Conservation (phyloP, 2,797 vertebrate species). For the Chloroceryle amazona region DNA sequence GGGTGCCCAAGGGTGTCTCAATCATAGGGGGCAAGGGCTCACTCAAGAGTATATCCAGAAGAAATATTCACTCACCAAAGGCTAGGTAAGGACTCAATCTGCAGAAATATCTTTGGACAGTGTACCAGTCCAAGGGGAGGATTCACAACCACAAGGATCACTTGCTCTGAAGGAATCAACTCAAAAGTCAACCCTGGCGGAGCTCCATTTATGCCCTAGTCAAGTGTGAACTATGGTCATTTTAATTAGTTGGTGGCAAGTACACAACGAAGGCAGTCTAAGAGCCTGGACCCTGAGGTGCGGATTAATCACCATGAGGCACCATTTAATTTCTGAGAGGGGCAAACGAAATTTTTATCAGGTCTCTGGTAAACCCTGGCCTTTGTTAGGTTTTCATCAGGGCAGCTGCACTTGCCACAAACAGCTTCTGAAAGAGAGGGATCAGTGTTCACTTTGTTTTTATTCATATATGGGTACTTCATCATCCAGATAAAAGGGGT, state of each 20-base stretch:
- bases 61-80: background rate
- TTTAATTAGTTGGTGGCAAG: background rate
- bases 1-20: background rate
- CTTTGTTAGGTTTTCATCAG: too few relatives aligned
- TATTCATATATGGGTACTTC: background rate
- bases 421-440: background rate
- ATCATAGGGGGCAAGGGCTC: background rate
- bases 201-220: background rate
- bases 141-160: background rate
- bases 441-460: background rate
- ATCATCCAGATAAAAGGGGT: background rate
- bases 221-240: background rate
- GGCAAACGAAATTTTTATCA: background rate
- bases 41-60: background rate
- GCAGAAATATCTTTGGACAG: background rate
- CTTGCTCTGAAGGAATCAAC: background rate
- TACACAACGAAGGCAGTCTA: background rate
- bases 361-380: too few relatives aligned
- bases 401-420: background rate
- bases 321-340: too few relatives aligned
- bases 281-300: background rate
- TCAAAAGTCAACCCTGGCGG: background rate
- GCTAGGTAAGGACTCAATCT: background rate
- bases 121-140: background rate
- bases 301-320: background rate